Evolutionary conservation across 2,797 vertebrate species (phyloP).

Genomic region (Triplophysa bombifrons): DNA sequence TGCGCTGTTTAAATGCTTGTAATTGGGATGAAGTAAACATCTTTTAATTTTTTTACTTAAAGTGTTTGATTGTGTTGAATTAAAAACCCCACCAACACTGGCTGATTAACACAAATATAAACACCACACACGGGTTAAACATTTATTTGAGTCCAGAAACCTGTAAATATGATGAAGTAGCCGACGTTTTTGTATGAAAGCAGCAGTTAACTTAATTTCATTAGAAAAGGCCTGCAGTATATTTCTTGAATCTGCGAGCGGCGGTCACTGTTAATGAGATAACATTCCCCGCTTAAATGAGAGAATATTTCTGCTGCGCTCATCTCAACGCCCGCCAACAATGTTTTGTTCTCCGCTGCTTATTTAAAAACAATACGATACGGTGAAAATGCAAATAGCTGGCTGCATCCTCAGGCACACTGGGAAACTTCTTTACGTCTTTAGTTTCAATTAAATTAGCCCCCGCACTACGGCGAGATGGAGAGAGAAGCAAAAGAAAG

Average conservation of each 20-base stretch:
- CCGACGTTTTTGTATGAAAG: not conserved
- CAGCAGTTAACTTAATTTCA: not conserved
- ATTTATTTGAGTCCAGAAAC: not conserved
- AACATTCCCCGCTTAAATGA: not conserved
- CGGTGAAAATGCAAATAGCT: constrained; percentile 35
- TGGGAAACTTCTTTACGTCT: constrained; percentile 21
- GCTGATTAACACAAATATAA: too few species aligned
- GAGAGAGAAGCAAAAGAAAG: constrained; percentile 53
- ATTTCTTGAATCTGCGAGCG: not conserved
- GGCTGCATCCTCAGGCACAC: constrained; percentile 39
- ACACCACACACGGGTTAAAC: not conserved
- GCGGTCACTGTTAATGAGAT: constrained; percentile 16
- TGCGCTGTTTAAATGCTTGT: too few species aligned
- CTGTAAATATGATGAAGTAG: not conserved
- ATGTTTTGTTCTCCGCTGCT: constrained; percentile 9
- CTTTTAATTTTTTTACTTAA: too few species aligned
- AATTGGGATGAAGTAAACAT: too few species aligned
- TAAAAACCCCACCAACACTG: too few species aligned
- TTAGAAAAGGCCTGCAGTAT: not conserved
- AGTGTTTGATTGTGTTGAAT: too few species aligned
- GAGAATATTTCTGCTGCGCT: not conserved
- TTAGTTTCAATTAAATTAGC: constrained; percentile 42
- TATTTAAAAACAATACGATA: constrained; percentile 34
- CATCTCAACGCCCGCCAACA: not conserved
- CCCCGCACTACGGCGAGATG: constrained; percentile 54